Percentiles rank a stretch among this genome's conserved stretches.
Evolutionary conservation across 2,113 vertebrate genomes (phyloP).

Genomic region (Monarcha castaneiventris): DNA sequence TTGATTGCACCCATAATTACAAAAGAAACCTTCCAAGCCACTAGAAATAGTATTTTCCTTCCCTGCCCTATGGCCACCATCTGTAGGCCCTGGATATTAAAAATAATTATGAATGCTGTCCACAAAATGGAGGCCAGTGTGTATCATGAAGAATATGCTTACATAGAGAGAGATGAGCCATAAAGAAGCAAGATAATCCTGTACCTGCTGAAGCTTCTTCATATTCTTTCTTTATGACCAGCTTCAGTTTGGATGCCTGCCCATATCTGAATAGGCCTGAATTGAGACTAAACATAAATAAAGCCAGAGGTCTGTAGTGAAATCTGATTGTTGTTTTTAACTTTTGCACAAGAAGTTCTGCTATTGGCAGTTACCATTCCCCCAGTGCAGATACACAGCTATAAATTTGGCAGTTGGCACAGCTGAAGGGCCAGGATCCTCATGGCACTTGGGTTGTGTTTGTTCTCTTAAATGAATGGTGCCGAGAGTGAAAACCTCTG

Average conservation of each 20-base stretch:
- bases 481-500: not conserved
- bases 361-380: not conserved
- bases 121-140: not conserved
- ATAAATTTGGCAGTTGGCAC: not conserved
- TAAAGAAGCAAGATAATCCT: not conserved
- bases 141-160: not conserved
- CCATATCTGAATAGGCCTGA: not conserved
- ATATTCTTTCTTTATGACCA: not conserved
- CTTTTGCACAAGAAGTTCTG: not conserved
- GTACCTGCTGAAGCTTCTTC: not conserved
- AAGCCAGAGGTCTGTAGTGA: not conserved
- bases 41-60: not conserved
- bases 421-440: not conserved
- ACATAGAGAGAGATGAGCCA: not conserved
- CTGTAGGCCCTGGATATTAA: not conserved
- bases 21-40: not conserved
- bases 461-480: not conserved
- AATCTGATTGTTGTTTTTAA: not conserved
- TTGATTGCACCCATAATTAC: not conserved
- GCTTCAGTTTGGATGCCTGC: not conserved
- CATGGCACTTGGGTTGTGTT: accelerated
- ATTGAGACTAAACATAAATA: not conserved
- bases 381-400: not conserved
- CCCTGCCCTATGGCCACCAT: not conserved
- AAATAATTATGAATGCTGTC: not conserved